Conservation (phyloP, 2,888 invertebrate species). For the Alloplasta piceator region DNA sequence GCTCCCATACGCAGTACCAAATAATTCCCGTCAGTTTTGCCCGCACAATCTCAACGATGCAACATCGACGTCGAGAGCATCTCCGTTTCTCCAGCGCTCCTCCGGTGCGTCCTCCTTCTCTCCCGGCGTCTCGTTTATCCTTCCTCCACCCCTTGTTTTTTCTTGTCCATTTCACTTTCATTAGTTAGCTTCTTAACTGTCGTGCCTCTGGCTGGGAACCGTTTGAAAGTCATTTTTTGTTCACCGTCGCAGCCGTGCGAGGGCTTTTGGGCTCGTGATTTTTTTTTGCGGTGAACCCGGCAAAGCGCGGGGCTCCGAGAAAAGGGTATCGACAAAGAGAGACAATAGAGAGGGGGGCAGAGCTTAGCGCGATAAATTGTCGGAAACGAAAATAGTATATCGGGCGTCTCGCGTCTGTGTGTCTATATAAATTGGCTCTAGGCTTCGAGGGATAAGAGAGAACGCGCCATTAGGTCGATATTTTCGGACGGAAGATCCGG, state of each 20-base stretch:
- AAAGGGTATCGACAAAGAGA: slow-evolving; percentile 60
- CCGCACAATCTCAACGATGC: slow-evolving; percentile 37
- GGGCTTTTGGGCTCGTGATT: no score
- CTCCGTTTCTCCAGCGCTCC: no score
- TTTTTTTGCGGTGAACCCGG: no score
- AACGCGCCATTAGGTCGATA: slow-evolving; percentile 70
- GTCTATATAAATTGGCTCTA: slow-evolving; percentile 76
- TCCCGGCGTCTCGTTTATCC: neutral
- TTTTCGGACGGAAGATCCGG: slow-evolving; percentile 71
- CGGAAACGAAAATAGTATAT: slow-evolving; percentile 74
- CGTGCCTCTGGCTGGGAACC: neutral
- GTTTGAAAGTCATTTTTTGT: slow-evolving; percentile 37
- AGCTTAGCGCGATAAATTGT: slow-evolving; percentile 71
- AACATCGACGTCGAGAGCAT: no score
- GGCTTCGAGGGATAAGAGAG: slow-evolving; percentile 47
- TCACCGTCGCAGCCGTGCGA: slow-evolving; percentile 39
- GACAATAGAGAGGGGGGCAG: slow-evolving; percentile 61
- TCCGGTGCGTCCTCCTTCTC: no score
- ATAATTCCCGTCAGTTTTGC: slow-evolving; percentile 69
- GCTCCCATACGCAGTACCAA: slow-evolving; percentile 47
- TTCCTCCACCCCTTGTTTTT: slow-evolving; percentile 9
- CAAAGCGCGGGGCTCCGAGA: slow-evolving; percentile 25
- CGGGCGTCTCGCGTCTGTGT: slow-evolving; percentile 44
- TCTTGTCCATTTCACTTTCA: slow-evolving; percentile 27
- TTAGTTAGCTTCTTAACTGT: slow-evolving; percentile 10